phyloP scores from a whole-genome alignment of 2,888 invertebrate genomes.

The Glyphotaelius pellucidus region DNA sequence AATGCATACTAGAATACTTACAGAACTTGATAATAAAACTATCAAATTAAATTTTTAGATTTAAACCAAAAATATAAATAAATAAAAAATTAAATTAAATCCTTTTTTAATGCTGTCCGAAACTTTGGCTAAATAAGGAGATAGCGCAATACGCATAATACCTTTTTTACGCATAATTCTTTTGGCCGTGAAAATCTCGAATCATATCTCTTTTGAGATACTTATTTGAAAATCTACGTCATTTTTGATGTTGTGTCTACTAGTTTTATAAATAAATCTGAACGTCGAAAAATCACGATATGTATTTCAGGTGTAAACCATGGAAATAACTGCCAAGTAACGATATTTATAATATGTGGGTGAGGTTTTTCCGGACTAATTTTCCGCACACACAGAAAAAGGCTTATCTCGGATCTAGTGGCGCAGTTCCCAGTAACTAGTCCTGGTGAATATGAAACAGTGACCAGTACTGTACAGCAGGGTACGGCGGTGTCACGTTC shows the following conservation, averaged over 20 bases:
- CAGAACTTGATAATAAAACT: too few relatives aligned
- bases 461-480: background rate
- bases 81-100: too few relatives aligned
- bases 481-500: constrained; percentile 45
- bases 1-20: too few relatives aligned
- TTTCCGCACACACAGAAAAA: background rate
- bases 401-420: background rate
- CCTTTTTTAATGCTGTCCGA: too few relatives aligned
- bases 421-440: background rate
- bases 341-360: background rate
- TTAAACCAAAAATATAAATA: too few relatives aligned
- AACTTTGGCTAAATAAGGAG: too few relatives aligned
- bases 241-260: background rate
- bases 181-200: too few relatives aligned
- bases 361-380: background rate
- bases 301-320: too few relatives aligned
- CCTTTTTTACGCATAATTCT: too few relatives aligned
- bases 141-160: too few relatives aligned
- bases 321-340: background rate
- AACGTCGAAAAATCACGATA: background rate
- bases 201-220: too few relatives aligned
- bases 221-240: background rate
- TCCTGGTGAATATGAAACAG: background rate
- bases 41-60: too few relatives aligned
- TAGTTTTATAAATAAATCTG: background rate